Conservation (phyloP, 2,797 vertebrate genomes). For the Semotilus atromaculatus region DNA sequence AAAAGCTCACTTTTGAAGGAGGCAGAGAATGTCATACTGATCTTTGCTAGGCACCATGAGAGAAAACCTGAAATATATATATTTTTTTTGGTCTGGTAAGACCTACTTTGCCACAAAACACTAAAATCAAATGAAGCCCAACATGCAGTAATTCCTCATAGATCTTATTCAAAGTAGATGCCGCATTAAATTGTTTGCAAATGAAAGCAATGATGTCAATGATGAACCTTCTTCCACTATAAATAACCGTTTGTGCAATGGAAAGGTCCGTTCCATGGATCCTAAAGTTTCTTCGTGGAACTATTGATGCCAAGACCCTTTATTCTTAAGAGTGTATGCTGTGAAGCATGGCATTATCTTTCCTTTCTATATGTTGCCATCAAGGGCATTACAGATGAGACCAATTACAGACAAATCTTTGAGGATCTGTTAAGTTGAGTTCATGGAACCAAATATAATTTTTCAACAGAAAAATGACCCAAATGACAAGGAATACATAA, state of each 20-base stretch:
- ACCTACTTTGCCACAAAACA: background rate
- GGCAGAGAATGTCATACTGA: background rate
- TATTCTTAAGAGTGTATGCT: background rate
- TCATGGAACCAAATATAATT: background rate
- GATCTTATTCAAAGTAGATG: background rate
- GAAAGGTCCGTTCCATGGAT: too few relatives aligned
- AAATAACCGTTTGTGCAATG: background rate
- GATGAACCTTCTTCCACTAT: background rate
- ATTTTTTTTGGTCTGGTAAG: background rate
- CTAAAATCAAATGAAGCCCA: background rate
- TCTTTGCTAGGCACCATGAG: background rate
- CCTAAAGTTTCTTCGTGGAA: too few relatives aligned
- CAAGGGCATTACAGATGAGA: background rate
- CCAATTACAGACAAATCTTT: background rate
- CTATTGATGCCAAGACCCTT: too few relatives aligned
- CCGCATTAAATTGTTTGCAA: background rate
- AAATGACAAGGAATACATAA: background rate
- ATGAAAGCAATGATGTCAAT: background rate
- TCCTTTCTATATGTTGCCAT: background rate
- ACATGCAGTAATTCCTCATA: background rate
- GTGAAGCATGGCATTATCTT: background rate
- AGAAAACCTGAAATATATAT: background rate
- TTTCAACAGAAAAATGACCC: background rate
- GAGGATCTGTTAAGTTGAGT: background rate
- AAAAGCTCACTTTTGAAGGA: constrained; percentile 15